Percentiles rank a stretch among this genome's conserved stretches.
phyloP scores from a whole-genome alignment of 2,888 invertebrate species.

The Resseliella maxima region DNA sequence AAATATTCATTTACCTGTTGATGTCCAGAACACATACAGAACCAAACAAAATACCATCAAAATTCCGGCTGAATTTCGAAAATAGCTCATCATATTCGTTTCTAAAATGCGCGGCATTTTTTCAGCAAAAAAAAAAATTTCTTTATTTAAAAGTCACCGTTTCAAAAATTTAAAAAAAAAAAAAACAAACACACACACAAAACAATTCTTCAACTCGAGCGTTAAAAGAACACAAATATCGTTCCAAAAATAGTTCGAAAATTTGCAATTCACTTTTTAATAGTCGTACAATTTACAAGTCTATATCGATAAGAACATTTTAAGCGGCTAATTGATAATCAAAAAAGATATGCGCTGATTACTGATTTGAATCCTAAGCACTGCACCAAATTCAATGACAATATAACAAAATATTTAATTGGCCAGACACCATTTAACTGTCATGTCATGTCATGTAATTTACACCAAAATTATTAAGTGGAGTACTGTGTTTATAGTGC shows the following conservation, averaged over 20 bases:
- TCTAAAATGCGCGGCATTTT: neutral
- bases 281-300: too few species aligned
- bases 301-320: neutral
- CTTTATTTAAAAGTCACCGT: neutral
- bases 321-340: neutral
- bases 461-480: neutral
- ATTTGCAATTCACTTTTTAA: too few species aligned
- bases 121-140: neutral
- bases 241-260: too few species aligned
- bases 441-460: constrained; percentile 7
- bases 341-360: neutral
- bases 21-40: constrained; percentile 63
- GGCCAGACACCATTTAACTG: neutral
- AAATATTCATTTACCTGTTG: constrained; percentile 59
- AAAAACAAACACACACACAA: too few species aligned
- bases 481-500: neutral
- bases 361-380: neutral
- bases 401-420: neutral
- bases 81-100: neutral
- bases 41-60: constrained; percentile 61
- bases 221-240: too few species aligned
- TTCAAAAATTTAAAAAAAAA: neutral
- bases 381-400: neutral
- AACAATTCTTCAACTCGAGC: too few species aligned
- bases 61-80: constrained; percentile 61